phyloP scores from a whole-genome alignment of 2,113 vertebrate species.

The Hassar affinis region DNA sequence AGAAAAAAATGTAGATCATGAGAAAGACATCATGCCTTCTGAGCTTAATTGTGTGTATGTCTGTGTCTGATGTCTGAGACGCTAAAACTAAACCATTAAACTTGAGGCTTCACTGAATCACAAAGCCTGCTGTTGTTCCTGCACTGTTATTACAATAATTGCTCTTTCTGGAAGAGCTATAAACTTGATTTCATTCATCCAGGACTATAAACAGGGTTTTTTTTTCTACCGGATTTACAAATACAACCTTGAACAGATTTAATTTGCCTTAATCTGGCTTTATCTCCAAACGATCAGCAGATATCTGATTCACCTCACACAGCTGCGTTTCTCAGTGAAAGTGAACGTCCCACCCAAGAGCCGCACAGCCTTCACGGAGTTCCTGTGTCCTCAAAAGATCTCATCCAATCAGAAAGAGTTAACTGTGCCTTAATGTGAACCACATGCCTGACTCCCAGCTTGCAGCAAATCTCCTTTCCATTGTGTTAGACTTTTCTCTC shows the following conservation, averaged over 20 bases:
- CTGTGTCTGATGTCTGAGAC: not conserved
- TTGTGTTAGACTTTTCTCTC: not conserved
- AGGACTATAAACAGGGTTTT: not conserved
- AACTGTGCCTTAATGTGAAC: constrained; percentile 26
- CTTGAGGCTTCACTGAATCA: not conserved
- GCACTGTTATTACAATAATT: constrained; percentile 17
- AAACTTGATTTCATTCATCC: constrained; percentile 10
- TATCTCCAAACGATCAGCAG: not conserved
- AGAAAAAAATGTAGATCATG: not conserved
- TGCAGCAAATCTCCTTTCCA: not conserved
- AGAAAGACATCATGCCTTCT: not conserved
- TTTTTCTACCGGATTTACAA: not conserved
- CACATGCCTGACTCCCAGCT: constrained; percentile 29
- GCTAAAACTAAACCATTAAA: not conserved
- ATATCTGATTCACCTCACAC: not conserved
- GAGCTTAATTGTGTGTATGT: not conserved
- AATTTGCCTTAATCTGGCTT: not conserved
- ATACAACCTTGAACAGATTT: not conserved
- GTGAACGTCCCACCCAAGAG: not conserved
- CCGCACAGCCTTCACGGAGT: not conserved
- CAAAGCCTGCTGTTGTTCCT: not conserved
- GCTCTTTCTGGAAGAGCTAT: not conserved
- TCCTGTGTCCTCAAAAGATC: not conserved
- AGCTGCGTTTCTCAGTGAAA: constrained; percentile 4
- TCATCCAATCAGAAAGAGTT: not conserved